A percentile compares a stretch with the other conserved stretches of the same genome.
Conservation (phyloP, 2,888 invertebrate species). For the Apamea epomidion region DNA sequence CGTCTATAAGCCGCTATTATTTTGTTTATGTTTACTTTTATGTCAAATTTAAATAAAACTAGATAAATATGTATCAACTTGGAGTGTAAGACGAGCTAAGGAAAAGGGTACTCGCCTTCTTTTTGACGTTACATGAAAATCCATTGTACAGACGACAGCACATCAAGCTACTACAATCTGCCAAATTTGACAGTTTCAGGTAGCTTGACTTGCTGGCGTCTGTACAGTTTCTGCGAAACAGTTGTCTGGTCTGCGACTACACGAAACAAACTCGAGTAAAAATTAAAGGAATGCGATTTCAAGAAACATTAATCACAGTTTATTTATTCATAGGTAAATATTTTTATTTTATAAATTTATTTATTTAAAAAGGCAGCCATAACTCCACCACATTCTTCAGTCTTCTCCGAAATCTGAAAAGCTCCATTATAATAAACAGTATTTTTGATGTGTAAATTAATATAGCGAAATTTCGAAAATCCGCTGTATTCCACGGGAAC, state of each 20-base stretch:
- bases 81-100: not conserved
- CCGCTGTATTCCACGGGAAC: not conserved
- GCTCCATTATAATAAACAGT: not conserved
- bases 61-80: not conserved
- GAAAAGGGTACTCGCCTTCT: not conserved
- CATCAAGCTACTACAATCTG: no score
- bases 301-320: not conserved
- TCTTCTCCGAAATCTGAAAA: constrained; percentile 1
- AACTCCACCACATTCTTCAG: not conserved
- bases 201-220: no score
- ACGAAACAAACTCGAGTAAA: not conserved
- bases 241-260: no score
- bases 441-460: constrained; percentile 22
- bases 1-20: not conserved
- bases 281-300: not conserved
- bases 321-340: not conserved
- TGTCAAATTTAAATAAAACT: not conserved
- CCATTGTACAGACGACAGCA: not conserved
- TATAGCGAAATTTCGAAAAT: constrained; percentile 4
- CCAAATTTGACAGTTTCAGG: no score
- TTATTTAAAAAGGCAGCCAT: not conserved
- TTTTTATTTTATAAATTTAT: not conserved
- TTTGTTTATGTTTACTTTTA: no score
- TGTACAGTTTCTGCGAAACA: not conserved
- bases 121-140: not conserved